phyloP scores from a whole-genome alignment of 1,140 invertebrate genomes.

The fruit fly (Drosophila melanogaster) region Release_6_plus_ISO1_MT NC_004354.4:21587001-21587500 shows the following conservation, averaged over 20 bases:
- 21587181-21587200: constrained; percentile 10
- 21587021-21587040: constrained; percentile 66
- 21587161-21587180: constrained; percentile 43
- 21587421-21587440: too few species aligned
- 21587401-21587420: too few species aligned
- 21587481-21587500: too few species aligned
- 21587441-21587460: too few species aligned
- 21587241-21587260: constrained; percentile 52
- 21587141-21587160: constrained; percentile 24
- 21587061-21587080: constrained; percentile 81
- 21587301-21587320: not conserved
- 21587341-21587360: too few species aligned
- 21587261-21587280: constrained; percentile 27
- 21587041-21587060: constrained; percentile 78
- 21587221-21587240: constrained; percentile 50
- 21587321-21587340: not conserved
- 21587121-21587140: not conserved
- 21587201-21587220: constrained; percentile 11
- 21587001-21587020: constrained; percentile 51
- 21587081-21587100: constrained; percentile 83
- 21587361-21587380: too few species aligned
- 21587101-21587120: constrained; percentile 55
- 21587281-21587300: constrained; percentile 17
- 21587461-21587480: too few species aligned
- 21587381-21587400: too few species aligned